Evolutionary conservation across 2,797 vertebrate species (phyloP), one percentile per base, ranked within the genome.

Genomic region (Malurus leucopterus): DNA sequence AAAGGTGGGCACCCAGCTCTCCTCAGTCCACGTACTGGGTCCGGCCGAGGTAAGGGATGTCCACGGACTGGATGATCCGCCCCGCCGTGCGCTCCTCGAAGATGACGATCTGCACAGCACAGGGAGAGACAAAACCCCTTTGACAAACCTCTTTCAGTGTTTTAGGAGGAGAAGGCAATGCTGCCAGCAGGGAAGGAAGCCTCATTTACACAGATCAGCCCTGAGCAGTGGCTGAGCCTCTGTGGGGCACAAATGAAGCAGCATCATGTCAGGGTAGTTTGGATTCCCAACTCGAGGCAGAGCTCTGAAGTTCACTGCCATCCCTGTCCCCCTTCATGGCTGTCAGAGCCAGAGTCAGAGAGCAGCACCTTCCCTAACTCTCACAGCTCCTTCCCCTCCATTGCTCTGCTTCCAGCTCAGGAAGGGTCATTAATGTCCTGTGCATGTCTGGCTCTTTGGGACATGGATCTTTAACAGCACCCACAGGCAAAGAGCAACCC

Each of bases 1-100:
- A 53, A 44, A 75, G 32, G 0, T 2, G 32, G 64, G 63, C 24
- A 23, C 40, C 74, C 50, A 85, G 79, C 61, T 82, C 50, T 71
- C 64, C 4, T 97, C 96, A 98, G 87, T 98, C 95, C 93, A 99
- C 95, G 4, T 99, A 99, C 44, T 98, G 97, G 61, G 96, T 98
- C 97, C 98, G 98, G 84, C 99, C 99, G 3, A 99, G 95, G n/a
- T 98, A 97, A 20, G 98, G 97, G 1, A 93, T 95, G 29, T 98
- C 97, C 5, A 98, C 98, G 86, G 98, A 99, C 36, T 98, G 97
- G 71, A 99, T 91, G 59, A 98, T 96, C 36, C 96, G 96, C 83
- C 99, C 98, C 2, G 97, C 97, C 27, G 97, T 97, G 70, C 95
- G 96, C 89, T 99, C 99, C 88, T 99, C 99, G 27, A 99, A 99